Percentiles rank a stretch among this genome's conserved stretches.
Evolutionary conservation across 2,797 vertebrate genomes (phyloP).

Genomic region (Acanthurus leucopareius): DNA sequence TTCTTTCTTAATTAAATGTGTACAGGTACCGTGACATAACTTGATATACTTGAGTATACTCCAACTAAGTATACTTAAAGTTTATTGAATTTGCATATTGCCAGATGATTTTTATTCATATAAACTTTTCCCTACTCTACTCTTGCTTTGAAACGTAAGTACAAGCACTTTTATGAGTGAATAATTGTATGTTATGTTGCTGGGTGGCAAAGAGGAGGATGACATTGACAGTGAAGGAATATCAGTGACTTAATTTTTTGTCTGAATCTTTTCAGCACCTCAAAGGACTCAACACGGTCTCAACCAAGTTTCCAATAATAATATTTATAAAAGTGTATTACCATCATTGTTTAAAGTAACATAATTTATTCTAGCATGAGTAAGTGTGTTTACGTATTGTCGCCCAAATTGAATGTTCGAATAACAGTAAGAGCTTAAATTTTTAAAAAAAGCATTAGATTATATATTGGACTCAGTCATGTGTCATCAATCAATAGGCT

Average conservation of each 20-base stretch:
- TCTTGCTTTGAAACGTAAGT: neutral
- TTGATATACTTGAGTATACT: no score
- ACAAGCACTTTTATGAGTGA: neutral
- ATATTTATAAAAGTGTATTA: constrained; percentile 21
- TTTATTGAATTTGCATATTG: no score
- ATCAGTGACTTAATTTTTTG: constrained; percentile 19
- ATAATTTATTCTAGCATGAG: constrained; percentile 4
- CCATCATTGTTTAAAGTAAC: constrained; percentile 15
- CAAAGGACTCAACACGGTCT: neutral
- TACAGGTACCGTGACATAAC: no score
- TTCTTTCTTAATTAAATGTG: no score
- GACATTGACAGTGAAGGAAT: constrained; percentile 2
- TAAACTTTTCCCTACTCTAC: neutral
- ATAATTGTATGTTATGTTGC: no score
- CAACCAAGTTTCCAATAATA: constrained; percentile 7
- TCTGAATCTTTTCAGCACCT: constrained; percentile 18
- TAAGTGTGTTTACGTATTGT: constrained; percentile 11
- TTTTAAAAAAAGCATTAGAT: constrained; percentile 26
- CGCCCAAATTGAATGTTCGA: constrained; percentile 30
- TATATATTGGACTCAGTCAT: constrained; percentile 9
- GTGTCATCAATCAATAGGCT: constrained; percentile 38
- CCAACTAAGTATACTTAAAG: no score
- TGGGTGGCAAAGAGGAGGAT: neutral
- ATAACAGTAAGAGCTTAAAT: constrained; percentile 33
- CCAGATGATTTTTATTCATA: neutral